Percentiles rank a stretch among this genome's conserved stretches.
Conservation (phyloP, 2,113 vertebrate genomes). For the Enhydra lutris region DNA sequence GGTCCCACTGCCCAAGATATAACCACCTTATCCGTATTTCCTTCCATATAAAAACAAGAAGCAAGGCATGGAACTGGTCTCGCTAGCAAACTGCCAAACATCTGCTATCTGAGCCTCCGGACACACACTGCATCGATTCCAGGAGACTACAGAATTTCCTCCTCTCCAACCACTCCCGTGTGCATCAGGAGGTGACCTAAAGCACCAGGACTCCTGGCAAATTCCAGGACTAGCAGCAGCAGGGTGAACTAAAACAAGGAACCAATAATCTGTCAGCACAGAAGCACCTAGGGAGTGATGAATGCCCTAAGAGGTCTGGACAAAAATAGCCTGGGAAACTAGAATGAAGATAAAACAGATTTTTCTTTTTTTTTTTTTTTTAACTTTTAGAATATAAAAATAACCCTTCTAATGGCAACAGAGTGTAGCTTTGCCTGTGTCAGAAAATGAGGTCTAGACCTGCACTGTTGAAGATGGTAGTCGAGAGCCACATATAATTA, state of each 20-base stretch:
- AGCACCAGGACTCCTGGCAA: background rate
- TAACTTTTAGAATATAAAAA: background rate
- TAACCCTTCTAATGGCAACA: background rate
- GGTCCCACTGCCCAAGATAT: background rate
- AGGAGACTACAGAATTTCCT: background rate
- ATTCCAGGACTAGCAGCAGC: background rate
- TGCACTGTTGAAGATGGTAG: background rate
- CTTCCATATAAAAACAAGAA: background rate
- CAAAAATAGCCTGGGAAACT: background rate
- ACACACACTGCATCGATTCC: background rate
- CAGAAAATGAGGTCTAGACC: background rate
- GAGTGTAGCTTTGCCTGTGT: background rate
- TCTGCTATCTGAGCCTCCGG: background rate
- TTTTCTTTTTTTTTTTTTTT: background rate
- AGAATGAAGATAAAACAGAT: conserved; percentile 20
- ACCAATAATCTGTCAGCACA: background rate
- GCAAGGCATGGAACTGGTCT: background rate
- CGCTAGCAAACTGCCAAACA: background rate
- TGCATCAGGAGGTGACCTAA: background rate
- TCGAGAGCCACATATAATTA: background rate
- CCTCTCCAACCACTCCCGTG: background rate
- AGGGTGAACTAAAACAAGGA: background rate
- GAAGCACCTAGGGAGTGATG: background rate
- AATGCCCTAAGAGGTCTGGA: background rate
- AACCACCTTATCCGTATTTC: background rate